Conservation (phyloP, 2,888 invertebrate genomes). For the Pterostichus madidus region DNA sequence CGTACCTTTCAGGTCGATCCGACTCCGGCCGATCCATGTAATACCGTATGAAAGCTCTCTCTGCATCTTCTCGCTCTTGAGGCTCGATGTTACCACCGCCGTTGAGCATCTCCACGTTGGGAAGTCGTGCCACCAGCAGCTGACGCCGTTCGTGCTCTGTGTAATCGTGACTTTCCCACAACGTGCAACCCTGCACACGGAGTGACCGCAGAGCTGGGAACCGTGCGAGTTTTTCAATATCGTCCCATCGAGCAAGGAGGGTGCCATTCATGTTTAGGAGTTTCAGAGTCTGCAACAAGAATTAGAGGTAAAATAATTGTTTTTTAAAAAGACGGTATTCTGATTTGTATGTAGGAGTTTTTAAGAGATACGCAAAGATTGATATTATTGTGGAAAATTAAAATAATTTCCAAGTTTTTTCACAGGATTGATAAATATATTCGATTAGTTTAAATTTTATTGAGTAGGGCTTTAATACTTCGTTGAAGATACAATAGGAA, state of each 20-base stretch:
- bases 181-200: constrained; percentile 88
- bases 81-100: constrained; percentile 91
- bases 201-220: constrained; percentile 92
- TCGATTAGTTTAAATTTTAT: too few relatives aligned
- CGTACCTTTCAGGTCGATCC: constrained; percentile 88
- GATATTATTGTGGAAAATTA: too few relatives aligned
- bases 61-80: constrained; percentile 94
- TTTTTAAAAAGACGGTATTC: background rate
- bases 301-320: background rate
- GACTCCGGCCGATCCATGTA: constrained; percentile 93
- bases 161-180: constrained; percentile 89
- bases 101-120: constrained; percentile 91
- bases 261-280: constrained; percentile 93
- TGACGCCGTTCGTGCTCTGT: constrained; percentile 94
- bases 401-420: too few relatives aligned
- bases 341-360: background rate
- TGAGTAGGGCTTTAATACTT: too few relatives aligned
- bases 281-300: constrained; percentile 77
- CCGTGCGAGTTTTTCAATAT: constrained; percentile 90
- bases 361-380: too few relatives aligned
- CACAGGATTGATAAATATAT: too few relatives aligned
- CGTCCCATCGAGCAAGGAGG: constrained; percentile 91
- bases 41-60: constrained; percentile 94
- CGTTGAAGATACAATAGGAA: too few relatives aligned
- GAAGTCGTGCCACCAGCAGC: constrained; percentile 91